These are phyloP conservation scores for Turnix velox DNA, from an alignment of 2,113 vertebrate genomes.

Conservation along the genomic window DNA sequence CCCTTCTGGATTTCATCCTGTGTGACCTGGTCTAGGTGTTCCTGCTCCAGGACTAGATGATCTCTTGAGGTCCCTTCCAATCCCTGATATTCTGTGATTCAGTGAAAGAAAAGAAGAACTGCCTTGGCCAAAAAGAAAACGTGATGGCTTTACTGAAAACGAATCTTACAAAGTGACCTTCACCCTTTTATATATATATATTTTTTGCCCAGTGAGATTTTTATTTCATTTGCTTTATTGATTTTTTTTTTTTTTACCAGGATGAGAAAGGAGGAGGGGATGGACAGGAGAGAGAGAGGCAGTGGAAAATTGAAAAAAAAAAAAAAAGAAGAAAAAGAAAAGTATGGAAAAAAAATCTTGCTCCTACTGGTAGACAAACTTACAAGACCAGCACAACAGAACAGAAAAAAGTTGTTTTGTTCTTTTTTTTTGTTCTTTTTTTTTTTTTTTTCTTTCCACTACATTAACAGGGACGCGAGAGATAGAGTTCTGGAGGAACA, in stretches of 20 bases:
- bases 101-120: too few species aligned
- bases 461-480: constrained; percentile 94
- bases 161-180: constrained; percentile 74
- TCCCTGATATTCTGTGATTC: too few species aligned
- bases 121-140: constrained; percentile 73
- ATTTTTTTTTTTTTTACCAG: background rate
- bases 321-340: constrained; percentile 11
- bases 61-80: too few species aligned
- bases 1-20: too few species aligned
- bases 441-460: constrained; percentile 81
- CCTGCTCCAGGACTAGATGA: too few species aligned
- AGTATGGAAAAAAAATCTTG: constrained; percentile 70
- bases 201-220: constrained; percentile 66
- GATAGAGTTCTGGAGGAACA: constrained; percentile 86
- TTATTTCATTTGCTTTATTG: too few species aligned
- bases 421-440: constrained; percentile 77
- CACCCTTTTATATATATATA: too few species aligned
- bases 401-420: constrained; percentile 80
- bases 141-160: constrained; percentile 77
- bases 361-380: constrained; percentile 85
- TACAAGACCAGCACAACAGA: constrained; percentile 90
- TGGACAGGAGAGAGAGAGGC: background rate
- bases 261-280: background rate
- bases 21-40: too few species aligned
- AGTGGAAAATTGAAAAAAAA: constrained; percentile 9